Conservation (phyloP, 2,797 vertebrate species). For the Etheostoma perlongum region DNA sequence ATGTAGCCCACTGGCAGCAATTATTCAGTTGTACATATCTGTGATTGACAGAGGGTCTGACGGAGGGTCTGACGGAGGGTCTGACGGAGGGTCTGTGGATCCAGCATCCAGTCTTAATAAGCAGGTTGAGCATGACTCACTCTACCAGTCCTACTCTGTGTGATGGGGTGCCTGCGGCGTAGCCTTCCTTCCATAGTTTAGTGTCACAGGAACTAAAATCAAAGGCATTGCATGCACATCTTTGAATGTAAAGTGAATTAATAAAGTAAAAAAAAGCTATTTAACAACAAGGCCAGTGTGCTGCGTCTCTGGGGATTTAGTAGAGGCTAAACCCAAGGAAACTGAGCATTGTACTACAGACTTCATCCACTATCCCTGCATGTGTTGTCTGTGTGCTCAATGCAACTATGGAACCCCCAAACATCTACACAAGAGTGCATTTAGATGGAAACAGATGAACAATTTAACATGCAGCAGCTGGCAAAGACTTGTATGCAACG, state of each 20-base stretch:
- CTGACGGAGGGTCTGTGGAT: not conserved
- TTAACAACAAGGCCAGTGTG: constrained; percentile 7
- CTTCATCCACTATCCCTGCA: not conserved
- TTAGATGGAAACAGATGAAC: constrained; percentile 17
- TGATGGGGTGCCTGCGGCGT: not conserved
- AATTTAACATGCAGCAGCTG: constrained; percentile 25
- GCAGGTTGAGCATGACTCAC: constrained; percentile 22
- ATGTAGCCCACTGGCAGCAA: constrained; percentile 14
- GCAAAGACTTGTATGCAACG: constrained; percentile 10
- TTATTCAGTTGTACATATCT: not conserved
- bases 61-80: constrained; percentile 16
- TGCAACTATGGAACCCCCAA: constrained; percentile 1
- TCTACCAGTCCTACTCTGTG: not conserved
- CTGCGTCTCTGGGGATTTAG: constrained; percentile 11
- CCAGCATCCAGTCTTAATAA: constrained; percentile 14
- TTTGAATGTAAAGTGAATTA: not conserved
- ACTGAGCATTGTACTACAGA: not conserved
- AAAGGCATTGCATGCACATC: not conserved
- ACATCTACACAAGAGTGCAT: constrained; percentile 12
- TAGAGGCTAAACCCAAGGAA: not conserved
- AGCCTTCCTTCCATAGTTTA: not conserved
- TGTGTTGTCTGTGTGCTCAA: not conserved
- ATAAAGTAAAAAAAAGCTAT: not conserved
- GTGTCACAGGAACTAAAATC: not conserved
- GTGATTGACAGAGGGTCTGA: constrained; percentile 33